These are phyloP conservation scores for Caenorhabditis sp. DNA, from an alignment of 2,888 invertebrate species.

Conservation along the genomic window DNA sequence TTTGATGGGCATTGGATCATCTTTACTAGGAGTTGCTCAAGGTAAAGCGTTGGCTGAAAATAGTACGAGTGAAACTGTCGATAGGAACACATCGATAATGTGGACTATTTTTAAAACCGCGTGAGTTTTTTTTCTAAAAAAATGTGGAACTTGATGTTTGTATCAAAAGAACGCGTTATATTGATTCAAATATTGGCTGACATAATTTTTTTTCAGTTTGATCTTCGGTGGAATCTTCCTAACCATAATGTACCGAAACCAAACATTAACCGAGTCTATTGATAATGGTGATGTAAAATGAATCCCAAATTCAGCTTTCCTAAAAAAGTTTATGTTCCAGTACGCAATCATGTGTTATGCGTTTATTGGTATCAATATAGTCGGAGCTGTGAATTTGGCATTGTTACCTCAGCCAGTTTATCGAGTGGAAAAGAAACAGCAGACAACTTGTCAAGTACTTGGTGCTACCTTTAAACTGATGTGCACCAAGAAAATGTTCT, in stretches of 20 bases:
- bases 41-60: slow-evolving; percentile 37
- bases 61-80: slow-evolving; percentile 29
- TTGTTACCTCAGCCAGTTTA: slow-evolving; percentile 21
- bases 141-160: too few species aligned
- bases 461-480: slow-evolving; percentile 24
- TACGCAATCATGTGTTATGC: slow-evolving; percentile 14
- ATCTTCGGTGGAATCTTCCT: slow-evolving; percentile 31
- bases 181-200: too few species aligned
- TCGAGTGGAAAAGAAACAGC: slow-evolving; percentile 17
- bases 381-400: slow-evolving; percentile 18
- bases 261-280: slow-evolving; percentile 18
- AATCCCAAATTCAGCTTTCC: not conserved
- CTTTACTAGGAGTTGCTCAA: slow-evolving; percentile 33
- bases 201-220: slow-evolving; percentile 10
- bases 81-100: slow-evolving; percentile 27
- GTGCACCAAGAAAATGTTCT: slow-evolving; percentile 14
- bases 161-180: too few species aligned
- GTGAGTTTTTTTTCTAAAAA: too few species aligned
- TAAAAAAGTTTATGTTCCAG: slow-evolving; percentile 4
- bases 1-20: slow-evolving; percentile 23
- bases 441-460: slow-evolving; percentile 2
- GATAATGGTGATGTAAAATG: slow-evolving; percentile 16
- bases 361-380: slow-evolving; percentile 15
- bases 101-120: slow-evolving; percentile 38
- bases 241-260: slow-evolving; percentile 24